Conservation (phyloP, 2,113 vertebrate genomes). For the Rissa tridactyla region DNA sequence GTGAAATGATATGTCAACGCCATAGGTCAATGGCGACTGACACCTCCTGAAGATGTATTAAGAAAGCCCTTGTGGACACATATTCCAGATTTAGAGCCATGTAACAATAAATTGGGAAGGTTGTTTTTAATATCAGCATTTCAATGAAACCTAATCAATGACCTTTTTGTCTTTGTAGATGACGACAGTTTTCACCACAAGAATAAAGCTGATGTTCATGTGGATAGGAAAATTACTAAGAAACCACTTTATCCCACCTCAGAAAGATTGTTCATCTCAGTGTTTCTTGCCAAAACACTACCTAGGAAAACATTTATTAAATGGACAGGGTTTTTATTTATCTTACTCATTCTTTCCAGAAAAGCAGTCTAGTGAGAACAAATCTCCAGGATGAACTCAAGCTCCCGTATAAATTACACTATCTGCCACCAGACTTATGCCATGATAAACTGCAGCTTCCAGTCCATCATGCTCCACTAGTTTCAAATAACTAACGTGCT, state of each 20-base stretch:
- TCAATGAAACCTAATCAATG: neutral
- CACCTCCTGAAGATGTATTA: neutral
- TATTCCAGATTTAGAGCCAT: neutral
- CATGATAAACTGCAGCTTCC: neutral
- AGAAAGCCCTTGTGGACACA: neutral
- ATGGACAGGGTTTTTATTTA: neutral
- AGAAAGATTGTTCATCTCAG: neutral
- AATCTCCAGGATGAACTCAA: neutral
- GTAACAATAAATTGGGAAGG: neutral
- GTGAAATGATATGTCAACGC: neutral
- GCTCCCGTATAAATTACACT: neutral
- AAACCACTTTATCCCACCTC: neutral
- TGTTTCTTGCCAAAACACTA: neutral
- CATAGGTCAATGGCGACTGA: neutral
- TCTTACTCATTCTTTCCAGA: neutral
- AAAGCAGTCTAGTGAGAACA: neutral
- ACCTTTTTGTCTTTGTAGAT: neutral
- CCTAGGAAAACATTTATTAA: neutral
- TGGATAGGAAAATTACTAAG: neutral
- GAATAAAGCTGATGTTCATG: neutral
- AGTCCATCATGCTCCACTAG: neutral
- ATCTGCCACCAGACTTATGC: neutral
- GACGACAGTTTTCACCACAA: neutral
- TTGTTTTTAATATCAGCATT: neutral
- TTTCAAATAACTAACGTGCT: neutral